Evolutionary conservation across 1,140 invertebrate species (phyloP), one percentile per base, ranked within the genome.

Genomic region (Mercenaria mercenaria): DNA sequence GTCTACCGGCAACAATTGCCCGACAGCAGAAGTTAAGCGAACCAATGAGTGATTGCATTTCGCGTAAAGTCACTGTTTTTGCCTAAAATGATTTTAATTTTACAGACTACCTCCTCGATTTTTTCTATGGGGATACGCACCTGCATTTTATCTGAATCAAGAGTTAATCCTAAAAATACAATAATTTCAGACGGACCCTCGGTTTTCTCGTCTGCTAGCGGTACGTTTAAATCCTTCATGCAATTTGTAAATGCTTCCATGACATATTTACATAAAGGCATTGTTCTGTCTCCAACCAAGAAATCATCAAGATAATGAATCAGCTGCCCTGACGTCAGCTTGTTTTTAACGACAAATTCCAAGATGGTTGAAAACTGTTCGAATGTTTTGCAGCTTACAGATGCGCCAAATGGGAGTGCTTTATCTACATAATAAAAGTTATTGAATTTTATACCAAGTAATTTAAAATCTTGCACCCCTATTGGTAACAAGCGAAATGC

Each of bases 241-340:
- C 59, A 15, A 26, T 15, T n/a, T 64, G 79, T 43, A n/a, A 88
- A 43, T 26, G 41, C 41, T n/a, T 6, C 15, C 59, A 79, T 64
- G 1, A 13, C 26, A 1, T 13, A 2, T 4, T 3, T 0, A 64
- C 85, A 79, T 64, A 32, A 29, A 4, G n/a, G 15, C 10, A 52
- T 6, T n/a, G n/a, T 32, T 47, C n/a, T 43, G 13, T 20, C 56
- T 6, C 74, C 74, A 3, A 72, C 85, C 3, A 88, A 43, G 43
- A 88, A 79, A 47, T 88, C 74, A 67, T 67, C 84, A 8, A 87
- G 32, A 50, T 87, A 87, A 32, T 87, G 84, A 29, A 87, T 76
- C 61, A 87, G 59, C 23, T 47, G n/a, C 13, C 52, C 74, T 6
- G 52, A 41, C 32, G 26, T 15, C 37, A 67, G 13, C 18, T 56